phyloP scores from a whole-genome alignment of 2,113 vertebrate species.

The Tyrannus savana region DNA sequence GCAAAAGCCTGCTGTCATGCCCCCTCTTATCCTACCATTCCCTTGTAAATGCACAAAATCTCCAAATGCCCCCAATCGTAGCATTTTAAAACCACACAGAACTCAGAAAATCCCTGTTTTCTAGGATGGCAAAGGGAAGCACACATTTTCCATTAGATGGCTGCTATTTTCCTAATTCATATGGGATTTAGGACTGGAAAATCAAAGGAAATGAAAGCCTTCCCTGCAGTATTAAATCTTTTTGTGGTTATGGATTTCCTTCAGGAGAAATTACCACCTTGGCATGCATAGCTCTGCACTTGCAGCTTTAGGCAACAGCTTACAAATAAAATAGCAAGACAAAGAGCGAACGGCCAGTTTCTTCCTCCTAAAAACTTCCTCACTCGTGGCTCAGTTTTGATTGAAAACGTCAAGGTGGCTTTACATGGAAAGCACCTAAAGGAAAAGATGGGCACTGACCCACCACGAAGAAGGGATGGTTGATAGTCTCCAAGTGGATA shows the following conservation, averaged over 20 bases:
- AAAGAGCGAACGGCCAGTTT: neutral
- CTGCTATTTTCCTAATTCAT: neutral
- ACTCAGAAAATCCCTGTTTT: neutral
- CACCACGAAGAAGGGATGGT: neutral
- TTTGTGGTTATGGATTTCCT: neutral
- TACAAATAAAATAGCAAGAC: neutral
- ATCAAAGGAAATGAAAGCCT: neutral
- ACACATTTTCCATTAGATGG: accelerated
- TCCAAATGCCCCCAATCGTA: neutral
- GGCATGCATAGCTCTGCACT: neutral
- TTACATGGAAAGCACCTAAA: neutral
- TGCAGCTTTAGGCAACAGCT: neutral
- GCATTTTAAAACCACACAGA: neutral
- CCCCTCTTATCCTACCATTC: neutral
- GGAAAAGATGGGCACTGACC: neutral
- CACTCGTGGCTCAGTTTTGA: neutral
- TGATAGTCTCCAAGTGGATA: neutral
- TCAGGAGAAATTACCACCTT: neutral
- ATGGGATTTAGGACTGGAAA: neutral
- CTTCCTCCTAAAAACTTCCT: neutral
- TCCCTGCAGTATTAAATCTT: neutral
- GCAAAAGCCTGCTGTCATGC: neutral
- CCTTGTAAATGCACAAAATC: neutral
- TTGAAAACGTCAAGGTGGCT: neutral
- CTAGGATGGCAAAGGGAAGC: neutral